Percentiles rank a stretch among this genome's conserved stretches.
Conservation (phyloP, 2,113 vertebrate species). For the Psophia crepitans region DNA sequence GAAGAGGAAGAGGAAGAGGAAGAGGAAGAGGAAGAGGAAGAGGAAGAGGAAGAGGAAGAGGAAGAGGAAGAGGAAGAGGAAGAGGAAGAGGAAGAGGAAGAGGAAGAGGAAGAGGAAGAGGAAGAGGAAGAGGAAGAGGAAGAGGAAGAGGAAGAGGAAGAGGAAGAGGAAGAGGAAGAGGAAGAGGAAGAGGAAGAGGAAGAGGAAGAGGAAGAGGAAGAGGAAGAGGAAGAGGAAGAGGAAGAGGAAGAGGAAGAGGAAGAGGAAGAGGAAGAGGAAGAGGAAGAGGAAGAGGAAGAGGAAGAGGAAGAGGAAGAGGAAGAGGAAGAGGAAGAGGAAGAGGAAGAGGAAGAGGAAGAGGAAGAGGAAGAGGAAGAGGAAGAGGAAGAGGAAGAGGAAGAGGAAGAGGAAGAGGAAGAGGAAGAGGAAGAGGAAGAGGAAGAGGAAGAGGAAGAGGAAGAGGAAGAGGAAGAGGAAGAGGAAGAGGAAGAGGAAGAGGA, state of each 20-base stretch:
- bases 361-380: too few relatives aligned
- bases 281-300: accelerated
- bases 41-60: too few relatives aligned
- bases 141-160: not conserved
- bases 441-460: accelerated
- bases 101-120: not conserved
- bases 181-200: not conserved
- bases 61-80: not conserved
- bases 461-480: too few relatives aligned
- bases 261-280: not conserved
- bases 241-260: too few relatives aligned
- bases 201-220: accelerated
- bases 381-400: too few relatives aligned
- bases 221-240: too few relatives aligned
- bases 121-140: too few relatives aligned
- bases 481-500: too few relatives aligned
- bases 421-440: accelerated
- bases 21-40: not conserved
- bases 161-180: too few relatives aligned
- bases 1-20: not conserved
- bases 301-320: too few relatives aligned
- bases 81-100: not conserved
- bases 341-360: accelerated
- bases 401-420: not conserved
- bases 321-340: not conserved